Evolutionary conservation across 2,888 invertebrate species (phyloP).

Genomic region (Rhagium mordax): DNA sequence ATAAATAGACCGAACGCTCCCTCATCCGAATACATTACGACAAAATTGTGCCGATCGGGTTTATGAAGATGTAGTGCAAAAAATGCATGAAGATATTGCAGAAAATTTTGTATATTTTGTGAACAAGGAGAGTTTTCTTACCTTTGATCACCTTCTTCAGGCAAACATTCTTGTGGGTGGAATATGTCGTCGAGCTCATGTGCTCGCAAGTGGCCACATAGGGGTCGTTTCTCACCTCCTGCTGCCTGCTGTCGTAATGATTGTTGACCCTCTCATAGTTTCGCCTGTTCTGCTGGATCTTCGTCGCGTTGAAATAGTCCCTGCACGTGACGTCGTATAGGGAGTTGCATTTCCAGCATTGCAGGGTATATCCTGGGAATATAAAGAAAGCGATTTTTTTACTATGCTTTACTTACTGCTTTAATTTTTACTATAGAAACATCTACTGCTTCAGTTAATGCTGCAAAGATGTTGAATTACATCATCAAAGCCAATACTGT

Average conservation of each 20-base stretch:
- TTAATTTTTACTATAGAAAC: no score
- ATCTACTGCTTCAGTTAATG: no score
- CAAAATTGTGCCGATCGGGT: no score
- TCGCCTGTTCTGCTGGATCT: conserved; percentile 54
- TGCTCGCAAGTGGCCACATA: conserved; percentile 50
- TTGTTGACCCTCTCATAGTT: conserved; percentile 60
- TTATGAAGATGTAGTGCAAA: no score
- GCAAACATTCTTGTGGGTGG: conserved; percentile 53
- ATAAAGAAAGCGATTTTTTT: no score
- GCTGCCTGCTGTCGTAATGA: conserved; percentile 61
- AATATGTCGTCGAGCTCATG: conserved; percentile 42
- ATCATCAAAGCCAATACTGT: no score
- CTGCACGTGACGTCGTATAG: conserved; percentile 80
- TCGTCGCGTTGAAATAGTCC: conserved; percentile 80
- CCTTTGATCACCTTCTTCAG: conserved; percentile 52
- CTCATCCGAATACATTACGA: no score
- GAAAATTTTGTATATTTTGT: no score
- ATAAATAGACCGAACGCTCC: no score
- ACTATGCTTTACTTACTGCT: no score
- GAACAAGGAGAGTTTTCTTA: conserved; percentile 25
- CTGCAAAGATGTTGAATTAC: no score
- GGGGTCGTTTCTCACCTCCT: conserved; percentile 47
- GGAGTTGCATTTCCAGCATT: conserved; percentile 85
- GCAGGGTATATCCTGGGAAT: conserved; percentile 76
- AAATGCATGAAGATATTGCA: no score